phyloP scores from a whole-genome alignment of 2,113 vertebrate species.

The Ammospiza caudacuta region DNA sequence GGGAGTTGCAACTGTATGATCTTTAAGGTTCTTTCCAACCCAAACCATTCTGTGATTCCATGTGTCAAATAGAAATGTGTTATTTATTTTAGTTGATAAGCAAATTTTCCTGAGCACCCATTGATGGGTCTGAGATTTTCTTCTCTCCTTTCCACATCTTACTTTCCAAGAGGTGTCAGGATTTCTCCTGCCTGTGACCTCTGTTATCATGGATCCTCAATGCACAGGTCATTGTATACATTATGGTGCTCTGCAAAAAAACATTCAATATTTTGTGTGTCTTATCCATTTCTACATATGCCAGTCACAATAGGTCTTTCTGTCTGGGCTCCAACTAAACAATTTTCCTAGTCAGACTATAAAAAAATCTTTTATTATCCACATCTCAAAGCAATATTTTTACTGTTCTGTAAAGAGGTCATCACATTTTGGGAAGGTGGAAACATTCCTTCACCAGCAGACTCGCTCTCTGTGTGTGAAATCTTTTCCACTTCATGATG shows the following conservation, averaged over 20 bases:
- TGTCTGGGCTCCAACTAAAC: neutral
- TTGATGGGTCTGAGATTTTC: neutral
- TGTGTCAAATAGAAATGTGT: neutral
- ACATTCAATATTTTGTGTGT: neutral
- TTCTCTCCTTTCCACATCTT: neutral
- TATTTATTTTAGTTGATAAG: neutral
- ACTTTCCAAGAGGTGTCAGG: rapidly evolving
- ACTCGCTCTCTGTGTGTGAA: neutral
- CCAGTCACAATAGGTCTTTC: rapidly evolving
- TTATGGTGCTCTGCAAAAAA: neutral
- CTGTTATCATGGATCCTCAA: neutral
- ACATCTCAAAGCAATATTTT: neutral
- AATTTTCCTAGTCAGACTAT: neutral
- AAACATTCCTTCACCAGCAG: neutral
- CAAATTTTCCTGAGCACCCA: neutral
- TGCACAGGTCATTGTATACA: rapidly evolving
- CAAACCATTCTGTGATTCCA: neutral
- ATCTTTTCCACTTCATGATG: neutral
- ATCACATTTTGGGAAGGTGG: neutral
- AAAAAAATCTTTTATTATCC: neutral
- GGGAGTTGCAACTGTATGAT: neutral
- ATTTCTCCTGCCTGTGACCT: neutral
- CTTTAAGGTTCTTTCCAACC: neutral
- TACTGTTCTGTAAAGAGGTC: neutral
- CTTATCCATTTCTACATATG: neutral